These are phyloP conservation scores for Nautilus pompilius DNA, from an alignment of 1,140 invertebrate species.

Conservation along the genomic window DNA sequence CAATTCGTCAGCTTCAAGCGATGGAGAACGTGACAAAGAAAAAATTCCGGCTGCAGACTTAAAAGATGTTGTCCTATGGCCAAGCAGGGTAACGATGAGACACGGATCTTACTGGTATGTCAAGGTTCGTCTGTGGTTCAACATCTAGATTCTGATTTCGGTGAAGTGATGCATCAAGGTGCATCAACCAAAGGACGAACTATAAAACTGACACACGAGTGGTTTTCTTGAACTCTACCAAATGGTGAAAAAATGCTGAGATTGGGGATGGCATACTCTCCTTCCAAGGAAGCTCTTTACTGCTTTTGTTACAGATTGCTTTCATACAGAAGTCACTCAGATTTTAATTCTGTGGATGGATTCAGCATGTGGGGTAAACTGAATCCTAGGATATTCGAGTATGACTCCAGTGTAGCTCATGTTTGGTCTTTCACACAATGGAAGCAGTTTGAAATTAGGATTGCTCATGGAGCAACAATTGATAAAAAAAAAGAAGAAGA, in stretches of 20 bases:
- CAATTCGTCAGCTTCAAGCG: background rate
- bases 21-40: too few relatives aligned
- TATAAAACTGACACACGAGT: background rate
- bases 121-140: background rate
- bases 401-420: background rate
- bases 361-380: background rate
- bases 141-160: background rate
- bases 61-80: background rate
- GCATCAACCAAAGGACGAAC: background rate
- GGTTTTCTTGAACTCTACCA: background rate
- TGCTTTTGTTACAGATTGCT: background rate
- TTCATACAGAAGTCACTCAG: background rate
- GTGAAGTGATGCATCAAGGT: background rate
- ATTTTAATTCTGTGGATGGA: background rate
- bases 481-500: background rate
- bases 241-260: background rate
- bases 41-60: background rate
- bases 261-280: background rate
- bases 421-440: background rate
- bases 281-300: background rate
- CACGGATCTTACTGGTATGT: background rate
- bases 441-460: background rate
- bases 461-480: background rate
- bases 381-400: background rate
- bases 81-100: background rate